Conservation (phyloP, 2,888 invertebrate genomes). For the Xestoiulus laeticollis region DNA sequence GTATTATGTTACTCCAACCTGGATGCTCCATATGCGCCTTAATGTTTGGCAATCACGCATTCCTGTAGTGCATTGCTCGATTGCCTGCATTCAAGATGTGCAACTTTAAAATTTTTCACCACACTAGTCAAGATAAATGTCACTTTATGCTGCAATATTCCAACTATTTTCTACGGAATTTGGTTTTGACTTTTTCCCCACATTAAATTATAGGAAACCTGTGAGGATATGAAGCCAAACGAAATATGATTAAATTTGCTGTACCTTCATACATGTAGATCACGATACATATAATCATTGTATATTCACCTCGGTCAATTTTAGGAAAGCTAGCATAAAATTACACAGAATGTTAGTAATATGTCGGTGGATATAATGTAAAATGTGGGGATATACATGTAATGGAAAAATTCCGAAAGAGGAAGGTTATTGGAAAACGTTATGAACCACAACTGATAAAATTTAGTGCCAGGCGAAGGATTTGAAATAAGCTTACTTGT, state of each 20-base stretch:
- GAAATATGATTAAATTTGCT: neutral
- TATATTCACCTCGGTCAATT: too few relatives aligned
- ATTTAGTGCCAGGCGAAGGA: too few relatives aligned
- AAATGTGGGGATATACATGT: too few relatives aligned
- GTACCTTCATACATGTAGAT: neutral
- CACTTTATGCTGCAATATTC: neutral
- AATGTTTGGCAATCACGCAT: constrained; percentile 14
- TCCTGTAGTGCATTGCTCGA: neutral
- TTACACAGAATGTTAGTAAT: neutral
- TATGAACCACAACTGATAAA: too few relatives aligned
- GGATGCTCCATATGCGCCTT: neutral
- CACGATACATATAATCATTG: neutral
- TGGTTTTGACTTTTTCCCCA: neutral
- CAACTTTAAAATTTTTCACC: neutral
- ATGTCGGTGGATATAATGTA: neutral
- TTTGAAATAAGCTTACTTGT: too few relatives aligned
- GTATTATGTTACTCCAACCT: neutral
- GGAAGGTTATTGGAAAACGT: too few relatives aligned
- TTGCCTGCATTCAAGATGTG: neutral
- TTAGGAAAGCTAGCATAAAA: neutral
- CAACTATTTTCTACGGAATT: neutral
- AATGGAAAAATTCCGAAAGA: too few relatives aligned
- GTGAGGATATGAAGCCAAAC: neutral
- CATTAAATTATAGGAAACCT: neutral
- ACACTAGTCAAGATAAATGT: neutral